Base-by-base conservation (phyloP, 2,888 invertebrate genomes). In the Chymomyza caudatula region DNA sequence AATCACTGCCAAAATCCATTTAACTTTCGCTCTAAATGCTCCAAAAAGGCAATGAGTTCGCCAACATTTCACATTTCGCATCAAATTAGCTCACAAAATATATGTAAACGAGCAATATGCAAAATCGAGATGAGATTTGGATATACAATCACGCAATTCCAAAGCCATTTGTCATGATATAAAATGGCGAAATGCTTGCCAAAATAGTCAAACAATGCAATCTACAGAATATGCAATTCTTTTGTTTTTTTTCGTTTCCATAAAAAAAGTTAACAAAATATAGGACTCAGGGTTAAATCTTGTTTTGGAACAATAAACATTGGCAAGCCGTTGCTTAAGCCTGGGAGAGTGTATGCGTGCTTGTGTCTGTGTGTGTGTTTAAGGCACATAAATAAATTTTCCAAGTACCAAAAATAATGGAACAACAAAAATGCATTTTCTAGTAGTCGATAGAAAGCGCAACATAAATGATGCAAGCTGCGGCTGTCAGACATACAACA, bases 281-380 rank as follows among this genome's bases (percentile, higher is more conserved):
- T 62, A 63, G 71, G 51, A 72, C 25, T 25, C 25, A 25, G 6
- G 11, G 11, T 37, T 37, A 80, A 77, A 82, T 77, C 79, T 85
- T 69, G 69, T 73, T 86, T 77, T 83, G 85, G 85, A 74, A 85
- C 83, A 73, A 82, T 76, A 85, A 85, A 81, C 85, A 77, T 86
- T 85, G 86, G 66, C 81, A 73, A 77, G 65, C 58, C 52, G 11
- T 54, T 54, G 68, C 53, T 67, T 43, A 23, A 63, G 66, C 60
- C 44, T 37, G 42, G n/a, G n/a, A n/a, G n/a, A 47, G 15, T 51
- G 13, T 60, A 58, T 52, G 51, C 51, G 56, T 47, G 64, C n/a
- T n/a, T 55, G 59, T 54, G 42, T 64, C 59, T 47, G 25, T 63
- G 23, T 57, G n/a, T n/a, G n/a, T n/a, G n/a, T n/a, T n/a, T n/a